A percentile compares a stretch with the other conserved stretches of the same genome.
phyloP scores from a whole-genome alignment of 1,140 invertebrate species.

The Drosophila nigrodunni region DNA sequence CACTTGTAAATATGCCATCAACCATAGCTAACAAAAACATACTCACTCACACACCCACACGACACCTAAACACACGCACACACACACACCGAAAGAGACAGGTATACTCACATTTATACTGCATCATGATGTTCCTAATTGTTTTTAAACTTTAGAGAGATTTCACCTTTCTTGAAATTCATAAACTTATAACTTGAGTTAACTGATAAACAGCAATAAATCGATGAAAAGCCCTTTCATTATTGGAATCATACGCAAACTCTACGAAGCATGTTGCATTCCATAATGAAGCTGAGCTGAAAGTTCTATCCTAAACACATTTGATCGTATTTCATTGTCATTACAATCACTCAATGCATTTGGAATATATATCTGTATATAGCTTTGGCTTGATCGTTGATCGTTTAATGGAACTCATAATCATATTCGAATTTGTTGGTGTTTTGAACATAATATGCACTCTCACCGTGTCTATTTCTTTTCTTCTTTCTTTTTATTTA shows the following conservation, averaged over 20 bases:
- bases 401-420: conserved; percentile 35
- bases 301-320: conserved; percentile 3
- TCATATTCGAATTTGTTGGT: conserved; percentile 44
- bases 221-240: neutral
- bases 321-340: neutral
- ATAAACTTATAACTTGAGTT: conserved; percentile 2
- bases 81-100: conserved; percentile 15
- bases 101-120: conserved; percentile 42
- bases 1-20: conserved; percentile 44
- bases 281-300: conserved; percentile 11
- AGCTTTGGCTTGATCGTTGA: conserved; percentile 58
- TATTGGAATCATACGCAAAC: conserved; percentile 5
- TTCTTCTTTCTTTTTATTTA: conserved; percentile 73
- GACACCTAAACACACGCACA: neutral
- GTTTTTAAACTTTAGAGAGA: conserved; percentile 61
- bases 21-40: conserved; percentile 30
- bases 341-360: conserved; percentile 7
- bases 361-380: conserved; percentile 53
- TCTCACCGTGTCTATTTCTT: conserved; percentile 80
- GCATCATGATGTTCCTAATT: conserved; percentile 48
- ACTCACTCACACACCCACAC: conserved; percentile 1
- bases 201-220: neutral
- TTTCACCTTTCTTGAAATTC: conserved; percentile 74
- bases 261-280: conserved; percentile 31
- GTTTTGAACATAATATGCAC: conserved; percentile 71